phyloP scores from a whole-genome alignment of 2,888 invertebrate genomes.

The Cataglyphis livida region DNA sequence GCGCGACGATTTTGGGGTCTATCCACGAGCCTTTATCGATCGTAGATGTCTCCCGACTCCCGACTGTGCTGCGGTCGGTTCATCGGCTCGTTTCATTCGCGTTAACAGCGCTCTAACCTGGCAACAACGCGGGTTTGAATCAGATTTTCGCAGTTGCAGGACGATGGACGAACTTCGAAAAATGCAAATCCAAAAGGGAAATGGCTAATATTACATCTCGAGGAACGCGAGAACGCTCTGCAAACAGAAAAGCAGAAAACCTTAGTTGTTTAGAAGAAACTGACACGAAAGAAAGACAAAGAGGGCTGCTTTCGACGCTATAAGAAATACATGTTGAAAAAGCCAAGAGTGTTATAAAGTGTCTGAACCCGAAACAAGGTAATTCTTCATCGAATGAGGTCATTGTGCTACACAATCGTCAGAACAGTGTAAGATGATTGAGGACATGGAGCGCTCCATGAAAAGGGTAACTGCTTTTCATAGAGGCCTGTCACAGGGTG shows the following conservation, averaged over 20 bases:
- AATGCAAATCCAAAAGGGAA: slow-evolving; percentile 79
- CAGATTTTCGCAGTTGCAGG: slow-evolving; percentile 83
- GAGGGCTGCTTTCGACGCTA: slow-evolving; percentile 91
- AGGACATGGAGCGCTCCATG: slow-evolving; percentile 85
- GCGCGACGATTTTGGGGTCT: slow-evolving; percentile 41
- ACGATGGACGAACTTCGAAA: slow-evolving; percentile 78
- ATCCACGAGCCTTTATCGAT: slow-evolving; percentile 81
- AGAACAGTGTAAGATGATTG: slow-evolving; percentile 87
- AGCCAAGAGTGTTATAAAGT: slow-evolving; percentile 95
- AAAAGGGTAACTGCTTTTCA: slow-evolving; percentile 94
- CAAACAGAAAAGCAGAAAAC: slow-evolving; percentile 88
- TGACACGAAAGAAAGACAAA: slow-evolving; percentile 92
- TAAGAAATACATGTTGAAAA: slow-evolving; percentile 94
- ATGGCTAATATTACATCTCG: slow-evolving; percentile 84
- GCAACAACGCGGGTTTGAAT: slow-evolving; percentile 70
- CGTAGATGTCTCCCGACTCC: slow-evolving; percentile 79
- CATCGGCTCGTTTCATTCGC: slow-evolving; percentile 67
- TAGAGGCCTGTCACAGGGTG: slow-evolving; percentile 92
- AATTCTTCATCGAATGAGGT: slow-evolving; percentile 85
- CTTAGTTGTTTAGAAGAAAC: slow-evolving; percentile 88
- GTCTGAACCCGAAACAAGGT: slow-evolving; percentile 90
- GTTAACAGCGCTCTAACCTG: slow-evolving; percentile 66
- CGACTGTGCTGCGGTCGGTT: slow-evolving; percentile 62
- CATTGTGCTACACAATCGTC: slow-evolving; percentile 86
- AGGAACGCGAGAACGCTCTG: slow-evolving; percentile 87